Evolutionary conservation across 2,113 vertebrate species (phyloP), one percentile per base, ranked within the genome.

Genomic region (Puntigrus tetrazona): DNA sequence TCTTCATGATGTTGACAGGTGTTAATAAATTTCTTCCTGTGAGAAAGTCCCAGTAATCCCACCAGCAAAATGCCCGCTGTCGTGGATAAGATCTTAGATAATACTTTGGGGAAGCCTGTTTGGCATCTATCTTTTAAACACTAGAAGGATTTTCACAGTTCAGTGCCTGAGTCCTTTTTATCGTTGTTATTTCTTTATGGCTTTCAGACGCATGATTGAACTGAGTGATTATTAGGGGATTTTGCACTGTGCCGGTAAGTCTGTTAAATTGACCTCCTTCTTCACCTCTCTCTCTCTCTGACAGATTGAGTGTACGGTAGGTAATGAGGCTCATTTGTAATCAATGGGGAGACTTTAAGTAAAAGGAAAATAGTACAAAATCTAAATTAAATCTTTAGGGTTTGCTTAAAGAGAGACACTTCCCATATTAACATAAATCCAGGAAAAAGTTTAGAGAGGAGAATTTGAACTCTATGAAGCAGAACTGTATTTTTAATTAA

Each of bases 11-110:
- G 91, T 93, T 89, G 91, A 92, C 91, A 91, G 88, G 89, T 92
- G 91, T 90, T 93, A 93, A 93, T 93, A 91, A 92, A 92, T 91
- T 92, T 92, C 91, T 89, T 75, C 88, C 84, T 88, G 85, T 84
- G 83, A 89, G 87, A 92, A 91, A 93, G 88, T 89, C 88, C 0
- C 83, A 86, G 88, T 92, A 93, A 94, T 93, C 93, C 91, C 86
- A 87, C 87, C 90, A 90, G 90, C 88, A 89, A 91, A 93, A 92
- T 90, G 88, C 82, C 87, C 85, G 57, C 84, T 61, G 84, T 83
- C 88, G 86, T 88, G 92, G 92, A 94, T 93, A 93, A 90, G 78
- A 93, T 93, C 91, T 90, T 83, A 89, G 86, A 90, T 88, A 87
- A 92, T 89, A 90, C 90, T 84, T 85, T 85, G 10, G 87, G 86